Conservation (phyloP, 1,140 invertebrate genomes). For the Chrysopa pallens region DNA sequence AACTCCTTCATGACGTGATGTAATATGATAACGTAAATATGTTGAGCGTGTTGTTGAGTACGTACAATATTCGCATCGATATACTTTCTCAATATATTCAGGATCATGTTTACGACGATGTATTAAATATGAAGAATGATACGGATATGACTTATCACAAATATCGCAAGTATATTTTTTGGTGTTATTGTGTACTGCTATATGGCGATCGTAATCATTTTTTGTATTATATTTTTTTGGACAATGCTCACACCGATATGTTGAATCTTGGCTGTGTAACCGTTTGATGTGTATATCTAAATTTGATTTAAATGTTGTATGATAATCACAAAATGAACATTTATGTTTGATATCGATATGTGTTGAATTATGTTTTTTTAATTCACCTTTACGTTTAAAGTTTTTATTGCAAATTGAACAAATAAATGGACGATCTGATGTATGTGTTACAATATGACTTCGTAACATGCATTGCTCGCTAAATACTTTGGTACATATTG, state of each 20-base stretch:
- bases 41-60: not conserved
- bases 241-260: not conserved
- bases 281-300: not conserved
- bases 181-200: not conserved
- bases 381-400: slow-evolving; percentile 16
- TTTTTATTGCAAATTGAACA: slow-evolving; percentile 21
- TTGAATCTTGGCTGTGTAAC: not conserved
- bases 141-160: not conserved
- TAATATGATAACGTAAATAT: not conserved
- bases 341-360: slow-evolving; percentile 1
- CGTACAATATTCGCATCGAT: not conserved
- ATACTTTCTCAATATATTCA: not conserved
- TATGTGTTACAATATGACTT: not conserved
- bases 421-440: not conserved
- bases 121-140: slow-evolving; percentile 2
- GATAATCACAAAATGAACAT: not conserved
- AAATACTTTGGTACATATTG: not conserved
- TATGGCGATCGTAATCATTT: not conserved
- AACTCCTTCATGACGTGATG: slow-evolving; percentile 21
- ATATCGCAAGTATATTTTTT: not conserved
- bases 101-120: slow-evolving; percentile 4
- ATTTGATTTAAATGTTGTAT: not conserved
- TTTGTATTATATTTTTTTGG: not conserved
- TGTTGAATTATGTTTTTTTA: slow-evolving; percentile 11
- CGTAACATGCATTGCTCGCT: not conserved